Percentiles rank a stretch among this genome's conserved stretches.
phyloP scores from a whole-genome alignment of 2,888 invertebrate genomes.

The Dolichomitus sp. region DNA sequence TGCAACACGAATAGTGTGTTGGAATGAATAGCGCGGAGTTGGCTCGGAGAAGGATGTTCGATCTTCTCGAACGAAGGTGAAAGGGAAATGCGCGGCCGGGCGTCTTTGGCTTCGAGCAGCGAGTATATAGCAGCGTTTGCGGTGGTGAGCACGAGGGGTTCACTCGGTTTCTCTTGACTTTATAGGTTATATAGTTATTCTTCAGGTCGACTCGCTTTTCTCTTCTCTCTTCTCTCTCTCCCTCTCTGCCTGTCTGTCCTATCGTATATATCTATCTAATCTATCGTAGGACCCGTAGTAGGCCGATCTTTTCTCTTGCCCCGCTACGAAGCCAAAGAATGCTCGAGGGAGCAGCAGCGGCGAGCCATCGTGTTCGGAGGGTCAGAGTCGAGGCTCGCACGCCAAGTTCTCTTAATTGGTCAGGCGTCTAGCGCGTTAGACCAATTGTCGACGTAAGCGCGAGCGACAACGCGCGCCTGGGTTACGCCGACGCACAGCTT shows the following conservation, averaged over 20 bases:
- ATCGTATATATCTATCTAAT: conserved; percentile 25
- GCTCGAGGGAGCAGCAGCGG: conserved; percentile 46
- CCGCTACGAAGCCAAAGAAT: conserved; percentile 28
- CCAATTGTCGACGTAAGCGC: conserved; percentile 77
- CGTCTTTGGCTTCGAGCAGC: conserved; percentile 44
- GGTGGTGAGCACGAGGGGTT: conserved; percentile 34
- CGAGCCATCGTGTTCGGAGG: conserved; percentile 40
- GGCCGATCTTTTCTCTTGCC: conserved; percentile 15
- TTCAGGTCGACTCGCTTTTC: conserved; percentile 36
- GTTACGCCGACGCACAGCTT: conserved; percentile 78
- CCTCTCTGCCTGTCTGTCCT: conserved; percentile 27
- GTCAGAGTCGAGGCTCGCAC: conserved; percentile 65
- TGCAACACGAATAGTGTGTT: conserved; percentile 56
- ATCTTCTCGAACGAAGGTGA: conserved; percentile 66
- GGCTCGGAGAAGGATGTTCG: conserved; percentile 53
- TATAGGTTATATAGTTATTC: conserved; percentile 47
- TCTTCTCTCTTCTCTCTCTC: conserved; percentile 37
- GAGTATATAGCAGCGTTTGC: conserved; percentile 31
- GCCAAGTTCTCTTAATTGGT: conserved; percentile 77
- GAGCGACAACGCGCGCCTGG: conserved; percentile 57
- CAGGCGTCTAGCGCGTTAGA: conserved; percentile 80
- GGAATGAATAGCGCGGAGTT: conserved; percentile 62
- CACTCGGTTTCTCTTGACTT: conserved; percentile 64
- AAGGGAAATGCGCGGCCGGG: conserved; percentile 59
- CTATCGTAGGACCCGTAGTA: neutral